Evolutionary conservation across 2,888 invertebrate genomes (phyloP).

Genomic region (Germaria angustata): DNA sequence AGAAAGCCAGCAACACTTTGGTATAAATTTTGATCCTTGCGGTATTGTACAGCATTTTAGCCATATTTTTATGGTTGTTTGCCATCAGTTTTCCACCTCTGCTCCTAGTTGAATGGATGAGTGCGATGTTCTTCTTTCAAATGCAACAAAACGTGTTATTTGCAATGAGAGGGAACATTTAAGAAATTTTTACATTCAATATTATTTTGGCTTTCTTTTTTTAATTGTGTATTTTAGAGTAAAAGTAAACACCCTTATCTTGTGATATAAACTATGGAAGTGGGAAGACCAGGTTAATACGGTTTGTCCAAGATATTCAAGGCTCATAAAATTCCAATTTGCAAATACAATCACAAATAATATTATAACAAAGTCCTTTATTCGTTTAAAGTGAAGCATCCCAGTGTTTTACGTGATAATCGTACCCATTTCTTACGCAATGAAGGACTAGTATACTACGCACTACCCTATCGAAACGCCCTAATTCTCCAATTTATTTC

Average conservation of each 20-base stretch:
- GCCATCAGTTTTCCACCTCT: constrained; percentile 8
- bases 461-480: too few species aligned
- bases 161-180: constrained; percentile 55
- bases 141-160: constrained; percentile 65
- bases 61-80: constrained; percentile 43
- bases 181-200: neutral
- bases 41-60: constrained; percentile 57
- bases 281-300: neutral
- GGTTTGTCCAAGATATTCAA: too few species aligned
- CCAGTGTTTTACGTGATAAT: too few species aligned
- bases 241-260: constrained; percentile 25
- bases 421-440: too few species aligned
- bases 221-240: constrained; percentile 56
- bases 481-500: too few species aligned
- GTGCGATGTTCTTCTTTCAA: neutral
- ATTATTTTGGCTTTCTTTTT: constrained; percentile 22
- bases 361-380: too few species aligned
- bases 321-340: too few species aligned
- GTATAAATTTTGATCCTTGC: constrained; percentile 62
- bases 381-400: too few species aligned
- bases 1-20: constrained; percentile 34
- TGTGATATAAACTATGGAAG: neutral
- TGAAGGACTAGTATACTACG: too few species aligned
- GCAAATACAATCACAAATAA: too few species aligned
- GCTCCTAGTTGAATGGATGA: neutral